A percentile compares a stretch with the other conserved stretches of the same genome.
phyloP scores from a whole-genome alignment of 2,113 vertebrate genomes.

The Etheostoma cragini region DNA sequence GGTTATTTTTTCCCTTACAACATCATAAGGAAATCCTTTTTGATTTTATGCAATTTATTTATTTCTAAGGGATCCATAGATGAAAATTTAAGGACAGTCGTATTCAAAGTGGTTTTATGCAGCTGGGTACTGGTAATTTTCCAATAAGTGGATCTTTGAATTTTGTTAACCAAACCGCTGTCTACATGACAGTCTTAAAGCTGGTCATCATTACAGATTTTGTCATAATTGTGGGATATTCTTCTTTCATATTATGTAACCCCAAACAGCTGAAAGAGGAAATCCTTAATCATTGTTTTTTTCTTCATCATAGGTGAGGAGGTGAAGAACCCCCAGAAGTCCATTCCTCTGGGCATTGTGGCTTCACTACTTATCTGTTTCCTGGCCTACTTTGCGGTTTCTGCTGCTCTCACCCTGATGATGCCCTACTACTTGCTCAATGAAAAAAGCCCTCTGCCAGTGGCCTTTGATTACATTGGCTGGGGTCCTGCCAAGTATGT shows the following conservation, averaged over 20 bases:
- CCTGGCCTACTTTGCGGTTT: slow-evolving; percentile 88
- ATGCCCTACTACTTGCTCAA: slow-evolving; percentile 90
- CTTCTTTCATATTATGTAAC: background rate
- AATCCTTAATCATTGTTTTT: background rate
- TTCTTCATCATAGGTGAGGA: slow-evolving; percentile 85
- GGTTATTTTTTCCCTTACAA: no score
- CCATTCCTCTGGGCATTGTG: slow-evolving; percentile 88
- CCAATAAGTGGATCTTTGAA: background rate
- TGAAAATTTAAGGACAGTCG: no score
- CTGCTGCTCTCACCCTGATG: slow-evolving; percentile 90
- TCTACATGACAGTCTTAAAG: background rate
- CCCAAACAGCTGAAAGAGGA: background rate
- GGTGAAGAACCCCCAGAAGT: slow-evolving; percentile 88
- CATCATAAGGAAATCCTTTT: no score
- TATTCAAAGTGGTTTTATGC: no score
- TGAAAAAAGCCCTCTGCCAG: slow-evolving; percentile 85
- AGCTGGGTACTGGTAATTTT: background rate
- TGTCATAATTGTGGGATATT: background rate
- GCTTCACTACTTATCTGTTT: slow-evolving; percentile 90
- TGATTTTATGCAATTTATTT: no score
- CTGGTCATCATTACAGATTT: background rate
- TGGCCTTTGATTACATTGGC: slow-evolving; percentile 85
- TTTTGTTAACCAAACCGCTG: background rate
- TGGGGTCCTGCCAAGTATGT: slow-evolving; percentile 86
- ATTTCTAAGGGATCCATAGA: no score